These are phyloP conservation scores for Alsophila aescularia DNA, from an alignment of 2,888 invertebrate species.

Conservation along the genomic window DNA sequence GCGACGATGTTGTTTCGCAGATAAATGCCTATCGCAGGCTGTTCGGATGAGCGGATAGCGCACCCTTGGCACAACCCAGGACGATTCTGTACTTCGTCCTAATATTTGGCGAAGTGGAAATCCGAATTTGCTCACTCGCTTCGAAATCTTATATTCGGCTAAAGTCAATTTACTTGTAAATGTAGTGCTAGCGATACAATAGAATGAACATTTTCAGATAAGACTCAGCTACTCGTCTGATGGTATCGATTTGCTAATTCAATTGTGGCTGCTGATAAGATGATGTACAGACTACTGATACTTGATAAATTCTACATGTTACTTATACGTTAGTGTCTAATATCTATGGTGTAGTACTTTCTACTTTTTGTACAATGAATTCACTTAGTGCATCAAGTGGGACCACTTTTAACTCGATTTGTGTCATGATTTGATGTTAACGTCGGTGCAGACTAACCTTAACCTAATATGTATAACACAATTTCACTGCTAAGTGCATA, in stretches of 20 bases:
- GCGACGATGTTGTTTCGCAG: conserved; percentile 50
- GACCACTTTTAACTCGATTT: background rate
- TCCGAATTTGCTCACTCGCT: conserved; percentile 52
- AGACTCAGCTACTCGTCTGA: conserved; percentile 25
- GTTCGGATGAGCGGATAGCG: conserved; percentile 62
- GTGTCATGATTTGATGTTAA: background rate
- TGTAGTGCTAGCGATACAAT: conserved; percentile 29
- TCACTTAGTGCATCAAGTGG: background rate
- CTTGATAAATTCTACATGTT: conserved; percentile 1
- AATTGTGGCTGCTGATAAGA: conserved; percentile 18
- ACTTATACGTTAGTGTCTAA: background rate
- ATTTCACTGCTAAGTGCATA: background rate
- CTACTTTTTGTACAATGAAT: background rate
- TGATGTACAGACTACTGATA: background rate
- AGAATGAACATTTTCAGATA: conserved; percentile 40
- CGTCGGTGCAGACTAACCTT: background rate
- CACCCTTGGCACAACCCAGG: conserved; percentile 49
- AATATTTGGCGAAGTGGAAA: conserved; percentile 65
- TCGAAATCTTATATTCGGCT: conserved; percentile 53
- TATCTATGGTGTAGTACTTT: background rate
- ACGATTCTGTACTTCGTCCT: conserved; percentile 43
- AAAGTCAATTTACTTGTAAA: conserved; percentile 26
- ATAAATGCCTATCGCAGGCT: conserved; percentile 68
- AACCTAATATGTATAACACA: background rate
- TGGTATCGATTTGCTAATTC: conserved; percentile 27